Evolutionary conservation across 1,140 invertebrate species (phyloP), one percentile per base, ranked within the genome.

Genomic region (Lepidurus packardi): DNA sequence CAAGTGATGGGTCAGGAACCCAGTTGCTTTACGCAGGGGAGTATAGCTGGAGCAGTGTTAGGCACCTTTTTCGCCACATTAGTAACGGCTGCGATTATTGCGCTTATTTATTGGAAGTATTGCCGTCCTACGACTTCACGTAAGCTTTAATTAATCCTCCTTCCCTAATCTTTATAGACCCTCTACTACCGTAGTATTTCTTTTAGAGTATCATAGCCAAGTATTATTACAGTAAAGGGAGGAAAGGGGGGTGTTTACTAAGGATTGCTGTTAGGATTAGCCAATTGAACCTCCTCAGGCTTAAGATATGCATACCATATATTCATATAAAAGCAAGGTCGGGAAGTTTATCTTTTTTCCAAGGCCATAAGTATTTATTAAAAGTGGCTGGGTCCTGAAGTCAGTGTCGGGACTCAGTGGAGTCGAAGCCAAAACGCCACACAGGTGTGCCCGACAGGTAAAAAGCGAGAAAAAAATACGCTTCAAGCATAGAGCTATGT

Each of bases 21-120:
- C 16, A 65, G 53, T 16, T 87, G 86, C 81, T 88, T 85, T 81
- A 83, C 83, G 25, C 81, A 85, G 44, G 87, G 86, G 21, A 87
- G 86, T 80, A 83, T 89, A 65, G 87, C 86, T 78, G 88, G 88
- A 25, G 87, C 88, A 79, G 87, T 89, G 42, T 83, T 89, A 81
- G 88, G 88, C 41, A 89, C 88, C 77, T 86, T 89, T 82, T 82
- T 87, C 45, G 83, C 85, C 25, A 88, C 87, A 53, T 80, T 87
- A 43, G 79, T 88, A 4, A 82, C 87, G 24, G 79, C 86, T 43
- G 84, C 82, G 43, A 79, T 88, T 42, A 84, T 83, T 4, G 76
- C 75, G 6, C 73, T 81, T 24, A 73, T 81, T 74, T 47, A 80
- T 75, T 82, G 81, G 80, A 79, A 79, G 65, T 25, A 81, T 10